Evolutionary conservation across 2,113 vertebrate species (phyloP), one percentile per base, ranked within the genome.

Genomic region (Toxotes chatareus): DNA sequence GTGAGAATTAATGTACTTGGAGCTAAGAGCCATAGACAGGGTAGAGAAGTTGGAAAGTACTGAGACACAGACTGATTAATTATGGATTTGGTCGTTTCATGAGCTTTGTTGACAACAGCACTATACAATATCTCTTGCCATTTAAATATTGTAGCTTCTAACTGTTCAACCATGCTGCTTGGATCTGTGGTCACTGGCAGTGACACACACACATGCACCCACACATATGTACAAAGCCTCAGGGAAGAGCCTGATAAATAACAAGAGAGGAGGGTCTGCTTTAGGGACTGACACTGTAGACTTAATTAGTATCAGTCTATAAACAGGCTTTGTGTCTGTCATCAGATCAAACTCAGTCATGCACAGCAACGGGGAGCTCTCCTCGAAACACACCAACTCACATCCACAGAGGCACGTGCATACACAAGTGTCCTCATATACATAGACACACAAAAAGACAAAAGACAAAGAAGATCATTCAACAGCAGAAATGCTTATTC

Each of bases 181-280:
- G 36, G 76, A 64, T 84, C 49, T 38, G 36, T 67, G 36, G 60
- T 66, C 4, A 10, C 81, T 85, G 65, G 38, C 73, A 72, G 60
- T 76, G 61, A 64, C 17, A 56, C 21, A 68, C 46, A 46, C 55
- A 53, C 32, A 73, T 32, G 61, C 17, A 64, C 51, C 44, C 84
- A 89, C 67, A 89, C 31, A 42, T 68, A 40, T 27, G 66, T 31
- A 86, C 10, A 76, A 12, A 79, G 40, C 47, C 86, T 89, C 49
- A 17, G 21, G 55, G 63, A 69, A 63, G 31, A 67, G 31, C 44
- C 78, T 60, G 67, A 79, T 64, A 74, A 59, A 75, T 69, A 81
- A 84, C 60, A 44, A 56, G 40, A 9, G 72, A 79, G 61, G 60
- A 57, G 56, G 16, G 51, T 11, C 2, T 53, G 42, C 82, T 75